These are phyloP conservation scores for Idaea dimidiata DNA, from an alignment of 2,888 invertebrate genomes.

Conservation along the genomic window DNA sequence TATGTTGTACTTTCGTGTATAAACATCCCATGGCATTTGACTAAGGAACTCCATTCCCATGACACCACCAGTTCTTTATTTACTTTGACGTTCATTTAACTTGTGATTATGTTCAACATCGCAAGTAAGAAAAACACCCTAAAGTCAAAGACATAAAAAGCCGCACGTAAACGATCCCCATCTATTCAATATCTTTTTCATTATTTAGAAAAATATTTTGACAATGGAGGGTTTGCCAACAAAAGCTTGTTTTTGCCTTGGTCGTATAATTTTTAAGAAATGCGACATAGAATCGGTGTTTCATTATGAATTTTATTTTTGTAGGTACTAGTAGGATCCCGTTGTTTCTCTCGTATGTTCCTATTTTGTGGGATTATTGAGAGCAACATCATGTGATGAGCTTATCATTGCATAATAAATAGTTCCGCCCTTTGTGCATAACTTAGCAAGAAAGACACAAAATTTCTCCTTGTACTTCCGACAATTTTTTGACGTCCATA, in stretches of 20 bases:
- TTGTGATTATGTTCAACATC: background rate
- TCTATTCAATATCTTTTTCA: conserved; percentile 8
- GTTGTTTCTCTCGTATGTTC: no score
- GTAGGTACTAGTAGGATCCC: conserved; percentile 2
- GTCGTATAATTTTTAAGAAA: conserved; percentile 16
- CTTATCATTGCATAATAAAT: no score
- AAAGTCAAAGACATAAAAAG: background rate
- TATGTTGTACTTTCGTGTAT: no score
- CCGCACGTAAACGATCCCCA: background rate
- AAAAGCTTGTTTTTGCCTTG: conserved; percentile 9
- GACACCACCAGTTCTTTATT: background rate
- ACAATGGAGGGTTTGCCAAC: conserved; percentile 3
- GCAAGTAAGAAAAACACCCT: background rate
- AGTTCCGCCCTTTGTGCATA: no score
- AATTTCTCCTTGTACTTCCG: no score
- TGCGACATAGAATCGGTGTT: conserved; percentile 14
- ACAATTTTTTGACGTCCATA: no score
- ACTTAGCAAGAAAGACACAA: no score
- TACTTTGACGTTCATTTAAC: background rate
- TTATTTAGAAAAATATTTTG: conserved; percentile 3
- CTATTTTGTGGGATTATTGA: no score
- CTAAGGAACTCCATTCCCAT: no score
- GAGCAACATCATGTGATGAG: no score
- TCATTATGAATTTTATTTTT: conserved; percentile 12
- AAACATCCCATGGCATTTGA: no score